Percentiles rank a stretch among this genome's conserved stretches.
Conservation (phyloP, 2,888 invertebrate genomes). For the Holacanthella duospinosa region DNA sequence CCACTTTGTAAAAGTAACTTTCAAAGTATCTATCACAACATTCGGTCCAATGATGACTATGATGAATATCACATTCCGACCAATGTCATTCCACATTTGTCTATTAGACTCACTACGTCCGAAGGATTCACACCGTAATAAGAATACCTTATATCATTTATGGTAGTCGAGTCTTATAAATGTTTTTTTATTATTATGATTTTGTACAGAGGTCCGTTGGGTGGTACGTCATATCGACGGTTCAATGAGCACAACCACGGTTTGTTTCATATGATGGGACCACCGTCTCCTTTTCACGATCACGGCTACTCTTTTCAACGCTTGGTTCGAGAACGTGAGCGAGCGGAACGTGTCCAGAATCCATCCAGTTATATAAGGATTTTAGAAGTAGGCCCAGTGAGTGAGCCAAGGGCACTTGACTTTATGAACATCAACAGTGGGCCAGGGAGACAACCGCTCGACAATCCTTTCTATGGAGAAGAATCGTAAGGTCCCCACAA, state of each 20-base stretch:
- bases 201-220: too few species aligned
- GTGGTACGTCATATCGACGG: too few species aligned
- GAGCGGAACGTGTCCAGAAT: background rate
- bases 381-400: slow-evolving; percentile 4
- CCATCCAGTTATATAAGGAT: slow-evolving; percentile 2
- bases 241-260: background rate
- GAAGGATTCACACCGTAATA: too few species aligned
- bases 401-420: background rate
- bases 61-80: slow-evolving; percentile 59
- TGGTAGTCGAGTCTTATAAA: too few species aligned
- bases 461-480: slow-evolving; percentile 6
- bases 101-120: slow-evolving; percentile 21
- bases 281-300: background rate
- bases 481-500: background rate
- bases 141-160: too few species aligned
- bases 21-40: slow-evolving; percentile 83
- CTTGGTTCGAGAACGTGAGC: background rate
- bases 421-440: background rate
- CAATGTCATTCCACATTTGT: slow-evolving; percentile 23
- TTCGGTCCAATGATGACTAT: slow-evolving; percentile 73
- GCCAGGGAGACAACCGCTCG: background rate
- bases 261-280: background rate
- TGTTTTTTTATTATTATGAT: too few species aligned
- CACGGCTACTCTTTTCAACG: background rate
- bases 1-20: slow-evolving; percentile 89